A percentile compares a stretch with the other conserved stretches of the same genome.
These are phyloP conservation scores for Ciconia nigra DNA, from an alignment of 2,797 vertebrate genomes.

Conservation along the genomic window DNA sequence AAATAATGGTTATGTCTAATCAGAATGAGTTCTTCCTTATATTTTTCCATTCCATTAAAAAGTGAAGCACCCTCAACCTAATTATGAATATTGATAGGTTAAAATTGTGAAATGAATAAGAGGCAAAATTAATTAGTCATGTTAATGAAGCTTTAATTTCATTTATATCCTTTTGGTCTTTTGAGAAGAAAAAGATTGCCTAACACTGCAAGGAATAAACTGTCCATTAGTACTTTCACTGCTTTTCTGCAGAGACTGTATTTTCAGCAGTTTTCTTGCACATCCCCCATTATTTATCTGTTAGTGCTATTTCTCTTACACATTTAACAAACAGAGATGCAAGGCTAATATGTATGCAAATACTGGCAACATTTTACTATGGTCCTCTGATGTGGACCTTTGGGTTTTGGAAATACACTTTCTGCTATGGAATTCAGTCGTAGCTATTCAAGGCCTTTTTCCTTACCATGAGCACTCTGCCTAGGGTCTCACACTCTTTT, in stretches of 20 bases:
- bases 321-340: not conserved
- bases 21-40: conserved; percentile 41
- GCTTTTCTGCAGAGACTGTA: not conserved
- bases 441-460: not conserved
- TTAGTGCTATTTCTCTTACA: not conserved
- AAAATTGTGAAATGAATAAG: conserved; percentile 36
- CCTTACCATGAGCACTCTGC: not conserved
- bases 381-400: not conserved
- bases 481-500: not conserved
- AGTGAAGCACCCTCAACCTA: conserved; percentile 23
- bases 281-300: not conserved
- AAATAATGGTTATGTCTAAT: conserved; percentile 54
- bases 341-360: not conserved
- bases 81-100: conserved; percentile 44
- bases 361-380: not conserved
- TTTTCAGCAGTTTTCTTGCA: not conserved
- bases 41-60: conserved; percentile 61
- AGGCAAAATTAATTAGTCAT: conserved; percentile 36
- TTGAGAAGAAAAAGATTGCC: not conserved
- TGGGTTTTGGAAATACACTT: not conserved
- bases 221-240: not conserved
- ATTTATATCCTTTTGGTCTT: not conserved
- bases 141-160: conserved; percentile 48
- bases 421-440: not conserved
- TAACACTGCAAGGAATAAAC: not conserved